Base-by-base conservation (phyloP, 2,888 invertebrate species). In the Parnassius smintheus region DNA sequence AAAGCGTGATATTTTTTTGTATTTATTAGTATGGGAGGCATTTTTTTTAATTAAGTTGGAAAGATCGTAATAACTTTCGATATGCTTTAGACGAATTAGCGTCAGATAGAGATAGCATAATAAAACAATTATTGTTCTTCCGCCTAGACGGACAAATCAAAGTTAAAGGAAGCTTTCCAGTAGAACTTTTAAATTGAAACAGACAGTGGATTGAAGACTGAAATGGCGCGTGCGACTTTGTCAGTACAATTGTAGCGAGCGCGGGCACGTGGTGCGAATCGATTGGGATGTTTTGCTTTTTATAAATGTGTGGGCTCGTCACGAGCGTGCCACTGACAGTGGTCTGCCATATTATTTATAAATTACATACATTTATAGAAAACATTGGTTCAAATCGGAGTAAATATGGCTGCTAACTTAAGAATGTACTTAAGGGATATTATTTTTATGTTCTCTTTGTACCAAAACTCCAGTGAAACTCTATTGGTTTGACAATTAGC, bases 381-480 rank as follows among this genome's bases (percentile, higher is more conserved):
- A 58, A 65, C 61, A 57, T 61, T 52, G 56, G 52, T 59, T 53
- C 49, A 46, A 44, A 51, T 59, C 58, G 48, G 53, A 18, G 56
- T 45, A 35, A 61, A 60, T 51, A 65, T 68, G 74, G 73, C 72
- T 71, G 74, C 73, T 73, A 72, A 71, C 72, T 73, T 75, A 74
- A 70, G 65, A 56, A 65, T 69, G 74, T 75, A 75, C 75, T 75
- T 74, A 75, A 72, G 66, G 50, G 66, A 53, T 61, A 51, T 54
- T 67, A 68, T 65, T 68, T 66, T 60, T 65, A 35, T 62, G 59
- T 59, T 65, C 64, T 65, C 65, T 64, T 67, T 65, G 65, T 72
- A 66, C 68, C 70, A 59, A 63, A 70, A 72, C 70, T 72, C 74
- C 74, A 73, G 75, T 74, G 75, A 74, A 67, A 58, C 57, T 57